A percentile compares a stretch with the other conserved stretches of the same genome.
phyloP scores from a whole-genome alignment of 2,888 invertebrate species.

The Tachina fera region DNA sequence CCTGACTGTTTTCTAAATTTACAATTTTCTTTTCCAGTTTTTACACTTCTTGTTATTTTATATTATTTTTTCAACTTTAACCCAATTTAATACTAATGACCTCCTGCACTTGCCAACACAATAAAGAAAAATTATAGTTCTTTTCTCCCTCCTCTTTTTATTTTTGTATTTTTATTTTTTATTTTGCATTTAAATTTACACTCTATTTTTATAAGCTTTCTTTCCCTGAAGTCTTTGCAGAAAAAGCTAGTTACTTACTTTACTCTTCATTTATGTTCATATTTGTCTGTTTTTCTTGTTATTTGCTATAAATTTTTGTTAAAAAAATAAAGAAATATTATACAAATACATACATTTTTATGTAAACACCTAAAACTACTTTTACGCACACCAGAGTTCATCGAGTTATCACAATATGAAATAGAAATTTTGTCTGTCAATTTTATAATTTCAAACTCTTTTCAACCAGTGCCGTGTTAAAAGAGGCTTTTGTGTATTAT shows the following conservation, averaged over 20 bases:
- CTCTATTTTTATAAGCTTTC: slow-evolving; percentile 13
- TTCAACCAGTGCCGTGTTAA: too few relatives aligned
- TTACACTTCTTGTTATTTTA: neutral
- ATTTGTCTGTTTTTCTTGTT: slow-evolving; percentile 14
- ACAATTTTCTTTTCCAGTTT: neutral
- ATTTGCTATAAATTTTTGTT: slow-evolving; percentile 46
- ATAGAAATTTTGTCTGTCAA: too few relatives aligned
- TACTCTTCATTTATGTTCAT: neutral
- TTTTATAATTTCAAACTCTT: too few relatives aligned
- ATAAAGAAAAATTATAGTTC: slow-evolving; percentile 34
- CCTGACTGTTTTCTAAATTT: slow-evolving; percentile 8
- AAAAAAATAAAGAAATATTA: neutral
- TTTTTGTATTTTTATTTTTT: neutral
- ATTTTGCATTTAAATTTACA: slow-evolving; percentile 17
- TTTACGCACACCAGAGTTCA: too few relatives aligned
- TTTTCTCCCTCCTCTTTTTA: slow-evolving; percentile 21
- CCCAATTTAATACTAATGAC: slow-evolving; percentile 45
- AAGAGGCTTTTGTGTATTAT: slow-evolving; percentile 9
- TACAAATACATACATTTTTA: slow-evolving; percentile 9
- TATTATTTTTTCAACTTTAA: slow-evolving; percentile 16
- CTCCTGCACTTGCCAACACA: slow-evolving; percentile 37
- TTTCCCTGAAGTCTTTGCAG: slow-evolving; percentile 1
- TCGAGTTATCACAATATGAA: too few relatives aligned
- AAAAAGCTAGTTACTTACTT: slow-evolving; percentile 29
- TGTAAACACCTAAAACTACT: neutral